These are phyloP conservation scores for Adelognathus sp. DNA, from an alignment of 2,888 invertebrate genomes.

Conservation along the genomic window DNA sequence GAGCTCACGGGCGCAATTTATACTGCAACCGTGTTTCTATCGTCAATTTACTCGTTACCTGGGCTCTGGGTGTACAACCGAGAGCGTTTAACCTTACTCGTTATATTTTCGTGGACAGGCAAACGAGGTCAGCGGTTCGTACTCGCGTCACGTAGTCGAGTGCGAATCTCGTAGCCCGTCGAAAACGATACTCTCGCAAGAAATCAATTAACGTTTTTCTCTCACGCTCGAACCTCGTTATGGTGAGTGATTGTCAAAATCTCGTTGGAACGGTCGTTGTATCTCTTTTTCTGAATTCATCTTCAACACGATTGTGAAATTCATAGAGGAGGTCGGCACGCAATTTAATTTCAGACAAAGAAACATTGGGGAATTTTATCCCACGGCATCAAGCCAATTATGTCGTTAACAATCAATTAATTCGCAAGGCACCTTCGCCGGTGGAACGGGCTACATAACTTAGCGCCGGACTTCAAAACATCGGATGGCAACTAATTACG, in stretches of 20 bases:
- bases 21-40: conserved; percentile 21
- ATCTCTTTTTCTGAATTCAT: neutral
- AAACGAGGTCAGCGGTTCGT: conserved; percentile 33
- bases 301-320: neutral
- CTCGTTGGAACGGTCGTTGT: neutral
- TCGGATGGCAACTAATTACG: conserved; percentile 24
- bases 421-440: conserved; percentile 23
- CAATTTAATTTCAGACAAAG: no score
- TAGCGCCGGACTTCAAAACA: neutral
- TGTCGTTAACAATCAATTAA: conserved; percentile 64
- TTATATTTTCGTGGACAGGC: conserved; percentile 24
- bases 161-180: conserved; percentile 4
- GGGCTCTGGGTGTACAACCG: neutral
- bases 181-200: conserved; percentile 17
- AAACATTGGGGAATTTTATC: conserved; percentile 1
- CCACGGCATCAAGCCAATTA: conserved; percentile 48
- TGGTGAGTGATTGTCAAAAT: neutral
- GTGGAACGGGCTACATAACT: neutral
- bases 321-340: neutral
- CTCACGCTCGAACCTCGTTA: conserved; percentile 3
- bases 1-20: conserved; percentile 33
- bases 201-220: conserved; percentile 19
- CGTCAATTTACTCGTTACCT: conserved; percentile 28
- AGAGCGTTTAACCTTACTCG: conserved; percentile 30
- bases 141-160: neutral